Conservation (phyloP, 2,797 vertebrate species). For the Trachurus trachurus region DNA sequence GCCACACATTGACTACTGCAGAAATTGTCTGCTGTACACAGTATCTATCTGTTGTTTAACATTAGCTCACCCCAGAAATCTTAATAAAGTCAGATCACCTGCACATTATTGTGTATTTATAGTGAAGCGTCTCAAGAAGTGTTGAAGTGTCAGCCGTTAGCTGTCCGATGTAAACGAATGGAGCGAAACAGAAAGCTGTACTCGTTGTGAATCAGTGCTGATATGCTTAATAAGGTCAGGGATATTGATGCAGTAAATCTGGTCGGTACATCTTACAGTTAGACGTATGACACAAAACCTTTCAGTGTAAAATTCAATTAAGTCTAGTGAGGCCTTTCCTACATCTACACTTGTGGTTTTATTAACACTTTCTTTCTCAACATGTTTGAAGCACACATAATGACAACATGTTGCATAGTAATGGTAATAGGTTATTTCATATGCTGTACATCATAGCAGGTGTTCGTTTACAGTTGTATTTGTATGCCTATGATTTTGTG, state of each 20-base stretch:
- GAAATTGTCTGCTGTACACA: neutral
- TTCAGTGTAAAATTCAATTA: neutral
- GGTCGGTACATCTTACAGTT: neutral
- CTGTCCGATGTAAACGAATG: neutral
- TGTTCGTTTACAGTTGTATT: conserved; percentile 67
- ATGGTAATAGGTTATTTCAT: conserved; percentile 44
- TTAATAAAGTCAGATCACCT: neutral
- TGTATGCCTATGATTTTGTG: conserved; percentile 62
- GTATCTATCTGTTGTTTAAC: neutral
- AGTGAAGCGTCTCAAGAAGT: neutral
- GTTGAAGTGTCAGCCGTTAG: neutral
- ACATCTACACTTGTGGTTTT: conserved; percentile 16
- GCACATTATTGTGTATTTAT: neutral
- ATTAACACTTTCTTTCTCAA: conserved; percentile 34
- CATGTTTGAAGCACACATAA: conserved; percentile 20
- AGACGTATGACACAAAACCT: neutral
- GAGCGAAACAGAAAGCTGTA: neutral
- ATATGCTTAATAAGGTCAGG: neutral
- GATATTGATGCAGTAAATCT: neutral
- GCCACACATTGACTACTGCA: neutral
- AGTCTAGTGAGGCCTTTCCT: neutral
- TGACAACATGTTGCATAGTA: conserved; percentile 19
- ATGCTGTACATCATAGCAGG: conserved; percentile 63
- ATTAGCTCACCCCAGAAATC: neutral
- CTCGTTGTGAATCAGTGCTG: neutral